phyloP scores from a whole-genome alignment of 2,113 vertebrate species.

The Strigops habroptila region DNA sequence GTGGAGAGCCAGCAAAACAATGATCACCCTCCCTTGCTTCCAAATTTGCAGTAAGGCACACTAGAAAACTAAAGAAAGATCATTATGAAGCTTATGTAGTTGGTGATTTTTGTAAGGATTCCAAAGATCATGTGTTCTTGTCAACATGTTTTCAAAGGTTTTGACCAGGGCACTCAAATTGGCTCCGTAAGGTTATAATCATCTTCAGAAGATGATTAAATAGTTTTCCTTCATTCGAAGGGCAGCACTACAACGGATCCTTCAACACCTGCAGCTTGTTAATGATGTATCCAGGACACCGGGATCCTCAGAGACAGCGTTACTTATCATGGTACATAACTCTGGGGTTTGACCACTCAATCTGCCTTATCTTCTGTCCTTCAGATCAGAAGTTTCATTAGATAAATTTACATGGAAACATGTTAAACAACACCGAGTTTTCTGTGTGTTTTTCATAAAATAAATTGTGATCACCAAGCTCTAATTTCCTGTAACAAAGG shows the following conservation, averaged over 20 bases:
- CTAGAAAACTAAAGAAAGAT: background rate
- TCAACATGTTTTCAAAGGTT: background rate
- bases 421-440: background rate
- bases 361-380: background rate
- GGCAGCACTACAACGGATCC: background rate
- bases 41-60: background rate
- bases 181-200: background rate
- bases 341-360: background rate
- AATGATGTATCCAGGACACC: background rate
- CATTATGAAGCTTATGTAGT: background rate
- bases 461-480: background rate
- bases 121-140: background rate
- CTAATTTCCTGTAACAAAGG: background rate
- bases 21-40: background rate
- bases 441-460: background rate
- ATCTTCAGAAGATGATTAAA: background rate
- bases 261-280: background rate
- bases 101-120: background rate
- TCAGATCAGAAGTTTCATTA: background rate
- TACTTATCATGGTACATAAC: accelerated
- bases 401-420: background rate
- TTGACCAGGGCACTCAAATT: background rate
- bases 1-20: background rate
- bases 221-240: background rate
- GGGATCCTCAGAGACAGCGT: background rate